Base-by-base conservation (phyloP, 2,797 vertebrate species). In the Buceros bicornis region DNA sequence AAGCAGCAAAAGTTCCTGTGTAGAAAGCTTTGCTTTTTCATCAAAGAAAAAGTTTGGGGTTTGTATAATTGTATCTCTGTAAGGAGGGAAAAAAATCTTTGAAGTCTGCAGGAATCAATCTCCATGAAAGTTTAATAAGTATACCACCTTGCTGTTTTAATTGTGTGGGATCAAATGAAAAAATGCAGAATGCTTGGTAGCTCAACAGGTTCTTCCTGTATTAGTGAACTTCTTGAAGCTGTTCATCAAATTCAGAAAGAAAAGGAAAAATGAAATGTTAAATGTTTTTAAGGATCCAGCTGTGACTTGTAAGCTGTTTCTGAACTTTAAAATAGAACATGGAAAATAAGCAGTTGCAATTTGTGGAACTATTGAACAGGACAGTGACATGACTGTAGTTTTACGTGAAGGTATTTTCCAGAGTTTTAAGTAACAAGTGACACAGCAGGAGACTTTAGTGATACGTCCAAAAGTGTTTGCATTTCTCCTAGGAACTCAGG, bases 71-170 rank as follows among this genome's bases (percentile, higher is more conserved):
- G 33, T 82, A 45, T 64, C 60, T 93, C 83, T 91, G 28, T 87
- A 89, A 94, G 74, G 25, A 17, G 31, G 16, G n/a, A 8, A 14
- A 31, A 16, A 37, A n/a, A 48, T 26, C 80, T 97, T 96, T 97
- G 87, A 97, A 95, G 67, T 78, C 82, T 86, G 56, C 13, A 29
- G 66, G 82, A 96, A 91, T 96, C 79, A 76, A 82, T 93, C 64
- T 87, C 70, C 45, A 87, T 97, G 89, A 97, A 92, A 95, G 72
- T 60, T 91, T 92, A 62, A 87, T 90, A 93, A 95, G 69, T 76
- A 83, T 71, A 31, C 56, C 50, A 95, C 82, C 73, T 92, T 77
- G 70, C 57, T 94, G 71, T 87, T 97, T 95, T 95, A 94, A 94
- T 96, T 90, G 64, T 91, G 70, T 72, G 31, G 61, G 47, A 90